Percentiles rank a stretch among this genome's conserved stretches.
These are phyloP conservation scores for Mantis religiosa DNA, from an alignment of 2,888 invertebrate species.

Conservation along the genomic window DNA sequence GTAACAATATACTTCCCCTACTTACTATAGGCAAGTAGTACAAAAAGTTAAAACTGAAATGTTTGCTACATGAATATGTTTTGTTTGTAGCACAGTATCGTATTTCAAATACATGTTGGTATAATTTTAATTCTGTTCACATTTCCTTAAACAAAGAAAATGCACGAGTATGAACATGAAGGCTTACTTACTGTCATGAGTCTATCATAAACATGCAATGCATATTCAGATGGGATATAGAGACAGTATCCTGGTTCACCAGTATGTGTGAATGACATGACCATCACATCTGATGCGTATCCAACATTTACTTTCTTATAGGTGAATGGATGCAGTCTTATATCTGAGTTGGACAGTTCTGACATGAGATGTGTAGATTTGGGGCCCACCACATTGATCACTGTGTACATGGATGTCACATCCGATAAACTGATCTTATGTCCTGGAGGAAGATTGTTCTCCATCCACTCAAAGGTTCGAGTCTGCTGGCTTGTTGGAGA, in stretches of 20 bases:
- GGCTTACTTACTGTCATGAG: constrained; percentile 52
- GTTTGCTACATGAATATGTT: too few relatives aligned
- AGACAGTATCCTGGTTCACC: constrained; percentile 68
- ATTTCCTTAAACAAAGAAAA: neutral
- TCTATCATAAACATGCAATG: constrained; percentile 67
- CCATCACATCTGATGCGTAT: constrained; percentile 64
- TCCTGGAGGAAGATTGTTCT: constrained; percentile 56
- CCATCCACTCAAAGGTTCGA: constrained; percentile 65
- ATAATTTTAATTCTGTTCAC: too few relatives aligned
- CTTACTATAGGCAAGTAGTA: too few relatives aligned
- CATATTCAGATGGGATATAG: constrained; percentile 68
- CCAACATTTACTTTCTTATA: constrained; percentile 63
- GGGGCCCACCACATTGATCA: constrained; percentile 66
- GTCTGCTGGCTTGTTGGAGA: constrained; percentile 75
- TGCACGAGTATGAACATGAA: neutral
- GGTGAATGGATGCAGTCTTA: constrained; percentile 59
- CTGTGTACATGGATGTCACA: constrained; percentile 69
- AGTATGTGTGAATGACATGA: constrained; percentile 67
- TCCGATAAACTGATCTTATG: constrained; percentile 60
- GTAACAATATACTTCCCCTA: too few relatives aligned
- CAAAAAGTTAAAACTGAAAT: too few relatives aligned
- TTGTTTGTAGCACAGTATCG: too few relatives aligned
- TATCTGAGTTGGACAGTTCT: constrained; percentile 60
- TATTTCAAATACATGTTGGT: too few relatives aligned
- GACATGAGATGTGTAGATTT: constrained; percentile 60